These are phyloP conservation scores for Numenius arquata DNA, from an alignment of 2,113 vertebrate species.

Conservation along the genomic window DNA sequence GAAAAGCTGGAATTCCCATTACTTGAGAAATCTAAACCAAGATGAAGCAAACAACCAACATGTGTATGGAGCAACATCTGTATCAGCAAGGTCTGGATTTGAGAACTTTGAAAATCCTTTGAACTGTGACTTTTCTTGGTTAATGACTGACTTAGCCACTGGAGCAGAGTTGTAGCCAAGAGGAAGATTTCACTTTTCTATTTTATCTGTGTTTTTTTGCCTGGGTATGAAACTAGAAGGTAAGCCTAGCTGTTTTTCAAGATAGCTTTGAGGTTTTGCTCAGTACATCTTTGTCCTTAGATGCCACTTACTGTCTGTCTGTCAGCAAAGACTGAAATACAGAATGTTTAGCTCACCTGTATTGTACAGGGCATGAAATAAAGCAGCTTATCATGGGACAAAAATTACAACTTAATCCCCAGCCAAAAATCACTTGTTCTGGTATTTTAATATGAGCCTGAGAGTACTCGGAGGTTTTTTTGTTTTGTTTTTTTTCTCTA, in stretches of 20 bases:
- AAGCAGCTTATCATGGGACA: neutral
- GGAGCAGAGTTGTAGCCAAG: neutral
- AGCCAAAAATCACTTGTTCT: neutral
- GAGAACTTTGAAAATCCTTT: neutral
- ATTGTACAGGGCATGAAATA: neutral
- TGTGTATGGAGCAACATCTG: neutral
- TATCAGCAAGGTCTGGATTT: neutral
- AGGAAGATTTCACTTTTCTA: neutral
- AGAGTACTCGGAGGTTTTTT: neutral
- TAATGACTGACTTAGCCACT: neutral
- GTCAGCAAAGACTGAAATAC: neutral
- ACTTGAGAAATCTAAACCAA: neutral
- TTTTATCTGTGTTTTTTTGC: neutral
- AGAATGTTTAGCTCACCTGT: neutral
- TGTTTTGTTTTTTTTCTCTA: neutral
- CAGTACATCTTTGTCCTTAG: neutral
- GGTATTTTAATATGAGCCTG: neutral
- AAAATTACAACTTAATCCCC: slow-evolving; percentile 7
- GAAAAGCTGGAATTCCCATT: neutral
- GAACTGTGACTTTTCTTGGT: neutral
- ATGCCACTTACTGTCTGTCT: neutral
- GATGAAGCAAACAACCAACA: neutral
- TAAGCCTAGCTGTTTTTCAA: neutral
- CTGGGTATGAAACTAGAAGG: neutral
- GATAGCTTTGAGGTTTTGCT: neutral